Evolutionary conservation across 2,888 invertebrate genomes (phyloP).

Genomic region (Ommatoiulus sabulosus): DNA sequence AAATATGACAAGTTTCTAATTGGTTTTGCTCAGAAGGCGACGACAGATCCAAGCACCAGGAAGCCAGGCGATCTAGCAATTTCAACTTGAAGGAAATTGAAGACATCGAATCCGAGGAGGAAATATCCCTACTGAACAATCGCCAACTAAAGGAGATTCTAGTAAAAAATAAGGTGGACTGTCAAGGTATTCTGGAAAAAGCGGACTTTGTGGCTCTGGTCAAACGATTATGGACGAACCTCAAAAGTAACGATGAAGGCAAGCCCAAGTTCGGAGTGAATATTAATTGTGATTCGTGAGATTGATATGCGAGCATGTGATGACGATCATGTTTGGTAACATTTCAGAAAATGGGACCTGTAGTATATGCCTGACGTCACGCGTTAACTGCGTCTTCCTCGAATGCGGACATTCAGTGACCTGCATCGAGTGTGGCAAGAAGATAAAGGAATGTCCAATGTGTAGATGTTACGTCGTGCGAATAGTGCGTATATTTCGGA

Average conservation of each 20-base stretch:
- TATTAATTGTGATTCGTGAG: not conserved
- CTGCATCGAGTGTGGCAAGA: conserved; percentile 47
- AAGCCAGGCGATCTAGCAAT: not conserved
- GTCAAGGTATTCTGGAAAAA: not conserved
- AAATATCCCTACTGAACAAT: not conserved
- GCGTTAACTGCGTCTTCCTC: conserved; percentile 50
- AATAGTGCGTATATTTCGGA: conserved; percentile 7
- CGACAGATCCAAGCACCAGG: not conserved
- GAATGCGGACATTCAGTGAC: conserved; percentile 52
- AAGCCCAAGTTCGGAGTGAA: not conserved
- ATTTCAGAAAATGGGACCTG: not conserved
- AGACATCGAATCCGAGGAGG: not conserved
- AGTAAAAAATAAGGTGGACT: not conserved
- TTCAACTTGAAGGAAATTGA: not conserved
- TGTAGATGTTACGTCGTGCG: conserved; percentile 42
- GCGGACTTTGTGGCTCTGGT: not conserved
- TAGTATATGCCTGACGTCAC: conserved; percentile 30
- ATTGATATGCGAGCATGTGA: not conserved
- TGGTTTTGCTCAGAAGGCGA: not conserved
- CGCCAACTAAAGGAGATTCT: conserved; percentile 31
- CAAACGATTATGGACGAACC: not conserved
- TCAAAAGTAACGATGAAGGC: not conserved
- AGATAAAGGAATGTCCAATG: conserved; percentile 52
- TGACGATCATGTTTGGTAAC: not conserved
- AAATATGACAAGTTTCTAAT: not conserved